Base-by-base conservation (phyloP, 35 echinoderm and acorn worm genomes). In the Holothuria glaberrima region DNA sequence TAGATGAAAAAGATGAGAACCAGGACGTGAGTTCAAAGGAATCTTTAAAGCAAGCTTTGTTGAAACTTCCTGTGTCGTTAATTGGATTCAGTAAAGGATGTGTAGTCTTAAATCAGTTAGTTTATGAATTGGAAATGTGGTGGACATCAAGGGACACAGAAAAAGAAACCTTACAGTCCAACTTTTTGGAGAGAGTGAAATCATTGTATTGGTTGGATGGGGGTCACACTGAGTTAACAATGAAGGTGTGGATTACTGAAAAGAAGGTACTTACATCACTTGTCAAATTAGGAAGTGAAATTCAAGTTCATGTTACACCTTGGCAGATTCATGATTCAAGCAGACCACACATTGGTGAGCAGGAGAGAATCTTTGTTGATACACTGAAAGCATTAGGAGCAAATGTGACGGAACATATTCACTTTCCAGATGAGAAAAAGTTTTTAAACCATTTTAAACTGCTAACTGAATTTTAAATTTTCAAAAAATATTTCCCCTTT, bases 41-140 rank as follows among this genome's bases (percentile, higher is more conserved):
- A 24, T 9, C 16, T 20, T 35, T 66, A 33, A 4, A 44, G 1
- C 10, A 21, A 10, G 25, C 9, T 12, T 71, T 87, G 62, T 36
- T 12, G 22, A 34, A 44, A 18, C 66, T 87, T 35, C 93, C 89
- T 14, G 45, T 94, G 30, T 58, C 71, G 10, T 31, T 91, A 29
- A 68, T 88, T 75, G 93, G 82, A 46, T 94, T 94, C 84, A 94
- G 93, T 31, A 94, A 94, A 94, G 93, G 93, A 14, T 94, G 93
- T 88, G 83, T 91, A 9, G 82, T 94, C 16, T 67, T 94, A 1
- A 94, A 94, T 54, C 93, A 94, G 63, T 56, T 94, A 34, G 24
- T 91, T 7, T 75, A 88, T 88, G 93, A 94, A 91, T 71, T 94
- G 17, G 74, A 56, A 78, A 78, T 21, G 24, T 25, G 16, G 10